Evolutionary conservation across 2,113 vertebrate genomes (phyloP), one percentile per base, ranked within the genome.

Genomic region (Orientallactaga bullata): DNA sequence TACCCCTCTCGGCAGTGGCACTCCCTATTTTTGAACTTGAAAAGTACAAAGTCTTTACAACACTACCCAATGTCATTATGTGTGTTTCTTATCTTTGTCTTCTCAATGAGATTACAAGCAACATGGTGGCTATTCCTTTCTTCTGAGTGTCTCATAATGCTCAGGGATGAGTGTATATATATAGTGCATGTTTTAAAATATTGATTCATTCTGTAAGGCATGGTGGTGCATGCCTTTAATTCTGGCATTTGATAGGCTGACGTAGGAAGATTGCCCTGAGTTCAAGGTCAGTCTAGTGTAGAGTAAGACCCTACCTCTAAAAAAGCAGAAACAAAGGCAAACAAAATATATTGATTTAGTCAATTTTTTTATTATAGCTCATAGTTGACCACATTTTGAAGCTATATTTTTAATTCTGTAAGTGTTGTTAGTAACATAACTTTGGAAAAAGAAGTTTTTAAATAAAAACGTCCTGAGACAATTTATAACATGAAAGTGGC

Each of bases 51-150:
- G 16, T 91, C 24, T 72, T 76, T 0, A 3, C n/a, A 51, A 60
- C n/a, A 39, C 24, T 76, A 11, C 18, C 18, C 23, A 17, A 21
- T 91, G 26, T 21, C 84, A 12, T 63, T 85, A 35, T 87, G 63
- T 55, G 51, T 66, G 20, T 92, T 92, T 94, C 51, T 77, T 82
- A 35, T 87, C 51, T 94, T 90, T 42, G 47, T 51, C 68, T 94
- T 96, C 11, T 74, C 47, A 42, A 1, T 77, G 73, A 96, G 68
- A 90, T 60, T 81, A 39, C 28, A 89, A 55, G 42, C 65, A 77
- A 83, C 16, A 7, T 24, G 23, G 28, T 2, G 0, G 18, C 3
- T 39, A 32, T 61, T 58, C 89, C 15, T 8, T 11, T 93, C 61
- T 90, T 92, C 39, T 37, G 58, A 82, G 24, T 73, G 82, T n/a